A percentile compares a stretch with the other conserved stretches of the same genome.
Conservation (phyloP, 2,797 vertebrate genomes). For the Discoglossus pictus region DNA sequence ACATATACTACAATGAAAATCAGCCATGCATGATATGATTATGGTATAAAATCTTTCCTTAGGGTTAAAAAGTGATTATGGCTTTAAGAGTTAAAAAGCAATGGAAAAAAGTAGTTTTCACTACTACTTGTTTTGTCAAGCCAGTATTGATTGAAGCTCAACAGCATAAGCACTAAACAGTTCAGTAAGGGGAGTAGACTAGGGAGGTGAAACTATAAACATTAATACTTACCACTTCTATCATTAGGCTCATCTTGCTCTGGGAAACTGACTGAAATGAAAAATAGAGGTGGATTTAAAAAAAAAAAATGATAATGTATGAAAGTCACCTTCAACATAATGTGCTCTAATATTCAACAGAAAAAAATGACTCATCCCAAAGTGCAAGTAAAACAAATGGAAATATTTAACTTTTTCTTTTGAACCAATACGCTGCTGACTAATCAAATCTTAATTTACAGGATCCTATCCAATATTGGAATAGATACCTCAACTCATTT, state of each 20-base stretch:
- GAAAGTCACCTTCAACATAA: constrained; percentile 63
- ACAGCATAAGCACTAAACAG: constrained; percentile 33
- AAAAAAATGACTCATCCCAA: constrained; percentile 57
- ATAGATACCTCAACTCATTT: too few relatives aligned
- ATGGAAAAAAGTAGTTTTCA: constrained; percentile 45
- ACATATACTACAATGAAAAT: constrained; percentile 1
- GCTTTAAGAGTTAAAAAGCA: constrained; percentile 37
- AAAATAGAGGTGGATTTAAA: constrained; percentile 69
- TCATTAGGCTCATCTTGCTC: constrained; percentile 74
- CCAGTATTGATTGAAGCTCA: constrained; percentile 51
- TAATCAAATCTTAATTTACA: constrained; percentile 15
- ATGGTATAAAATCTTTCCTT: too few relatives aligned
- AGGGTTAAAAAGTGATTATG: background rate
- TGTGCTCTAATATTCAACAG: constrained; percentile 58
- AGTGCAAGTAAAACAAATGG: constrained; percentile 38
- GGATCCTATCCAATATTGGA: constrained; percentile 8
- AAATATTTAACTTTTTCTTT: constrained; percentile 39
- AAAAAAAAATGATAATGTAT: constrained; percentile 58
- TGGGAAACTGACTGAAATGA: constrained; percentile 77
- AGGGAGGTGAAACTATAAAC: too few relatives aligned
- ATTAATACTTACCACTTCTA: constrained; percentile 69
- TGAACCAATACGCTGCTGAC: constrained; percentile 3
- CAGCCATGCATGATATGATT: background rate
- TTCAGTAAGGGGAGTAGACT: too few relatives aligned
- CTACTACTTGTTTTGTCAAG: constrained; percentile 46